These are phyloP conservation scores for Hydriomena furcata DNA, from an alignment of 2,888 invertebrate genomes.

Conservation along the genomic window DNA sequence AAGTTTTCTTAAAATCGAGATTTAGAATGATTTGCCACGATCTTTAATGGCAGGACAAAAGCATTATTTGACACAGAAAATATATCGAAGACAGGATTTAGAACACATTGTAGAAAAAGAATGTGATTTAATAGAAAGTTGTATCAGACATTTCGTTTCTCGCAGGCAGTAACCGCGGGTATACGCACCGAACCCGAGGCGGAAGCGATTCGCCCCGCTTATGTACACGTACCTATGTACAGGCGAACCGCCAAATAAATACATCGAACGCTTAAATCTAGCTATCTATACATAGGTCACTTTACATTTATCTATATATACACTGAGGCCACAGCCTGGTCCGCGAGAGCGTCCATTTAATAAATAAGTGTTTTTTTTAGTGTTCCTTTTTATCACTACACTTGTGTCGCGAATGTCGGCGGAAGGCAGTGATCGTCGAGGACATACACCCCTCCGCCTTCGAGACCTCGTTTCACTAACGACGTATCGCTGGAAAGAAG, in stretches of 20 bases:
- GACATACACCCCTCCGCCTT: slow-evolving; percentile 87
- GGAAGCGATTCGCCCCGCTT: slow-evolving; percentile 63
- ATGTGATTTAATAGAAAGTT: neutral
- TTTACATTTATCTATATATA: slow-evolving; percentile 81
- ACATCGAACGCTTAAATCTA: slow-evolving; percentile 78
- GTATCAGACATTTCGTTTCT: neutral
- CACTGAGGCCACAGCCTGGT: slow-evolving; percentile 79
- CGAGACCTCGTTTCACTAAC: slow-evolving; percentile 87
- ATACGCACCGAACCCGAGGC: slow-evolving; percentile 26
- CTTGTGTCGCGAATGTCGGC: slow-evolving; percentile 90
- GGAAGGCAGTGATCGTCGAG: slow-evolving; percentile 90
- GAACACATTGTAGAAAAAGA: neutral
- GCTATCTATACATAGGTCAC: slow-evolving; percentile 81
- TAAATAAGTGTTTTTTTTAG: slow-evolving; percentile 60
- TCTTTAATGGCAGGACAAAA: too few species aligned
- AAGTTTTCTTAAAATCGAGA: too few species aligned
- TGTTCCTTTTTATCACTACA: slow-evolving; percentile 83
- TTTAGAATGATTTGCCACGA: too few species aligned
- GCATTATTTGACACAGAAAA: too few species aligned
- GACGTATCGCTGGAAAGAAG: slow-evolving; percentile 86
- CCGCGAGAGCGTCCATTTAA: slow-evolving; percentile 79
- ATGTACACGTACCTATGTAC: slow-evolving; percentile 75
- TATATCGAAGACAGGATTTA: too few species aligned
- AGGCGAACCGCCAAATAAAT: slow-evolving; percentile 78
- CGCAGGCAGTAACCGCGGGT: slow-evolving; percentile 18